Conservation (phyloP, 2,797 vertebrate genomes). For the Scarus forsteni region DNA sequence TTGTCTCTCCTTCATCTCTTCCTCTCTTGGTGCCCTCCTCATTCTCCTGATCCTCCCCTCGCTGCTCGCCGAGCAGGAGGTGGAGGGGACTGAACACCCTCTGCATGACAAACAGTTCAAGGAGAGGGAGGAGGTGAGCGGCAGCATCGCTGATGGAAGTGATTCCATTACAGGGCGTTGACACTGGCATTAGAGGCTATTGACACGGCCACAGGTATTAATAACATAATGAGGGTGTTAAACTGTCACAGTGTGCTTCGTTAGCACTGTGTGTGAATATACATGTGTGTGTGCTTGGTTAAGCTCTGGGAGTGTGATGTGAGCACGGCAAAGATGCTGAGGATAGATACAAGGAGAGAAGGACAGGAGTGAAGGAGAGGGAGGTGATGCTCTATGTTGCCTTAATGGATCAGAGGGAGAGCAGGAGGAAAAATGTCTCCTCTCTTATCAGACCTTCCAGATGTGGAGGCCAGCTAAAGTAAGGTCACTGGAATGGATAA, state of each 20-base stretch:
- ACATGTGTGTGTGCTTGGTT: slow-evolving; percentile 19
- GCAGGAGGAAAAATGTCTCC: slow-evolving; percentile 22
- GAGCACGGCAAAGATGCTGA: slow-evolving; percentile 1
- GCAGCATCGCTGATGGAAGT: slow-evolving; percentile 45
- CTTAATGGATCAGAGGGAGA: slow-evolving; percentile 29
- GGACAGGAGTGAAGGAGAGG: slow-evolving; percentile 10
- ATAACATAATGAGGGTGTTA: slow-evolving; percentile 76
- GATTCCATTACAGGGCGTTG: slow-evolving; percentile 74
- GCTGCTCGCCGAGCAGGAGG: slow-evolving; percentile 32
- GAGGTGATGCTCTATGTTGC: slow-evolving; percentile 23
- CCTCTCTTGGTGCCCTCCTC: slow-evolving; percentile 35
- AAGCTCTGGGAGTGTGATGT: slow-evolving; percentile 10
- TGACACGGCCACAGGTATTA: slow-evolving; percentile 79
- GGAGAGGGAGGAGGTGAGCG: slow-evolving; percentile 49
- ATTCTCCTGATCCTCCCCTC: slow-evolving; percentile 40
- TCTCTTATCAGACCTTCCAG: slow-evolving; percentile 50
- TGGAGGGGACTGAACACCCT: slow-evolving; percentile 51
- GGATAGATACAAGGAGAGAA: slow-evolving; percentile 1
- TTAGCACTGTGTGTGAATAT: slow-evolving; percentile 31
- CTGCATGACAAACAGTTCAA: slow-evolving; percentile 65
- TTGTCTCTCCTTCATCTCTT: slow-evolving; percentile 4
- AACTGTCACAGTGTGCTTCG: slow-evolving; percentile 62
- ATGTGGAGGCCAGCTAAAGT: slow-evolving; percentile 30
- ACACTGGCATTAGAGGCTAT: slow-evolving; percentile 72
- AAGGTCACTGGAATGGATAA: slow-evolving; percentile 40